Conservation (phyloP, 2,888 invertebrate species). For the Lissonota sp. region DNA sequence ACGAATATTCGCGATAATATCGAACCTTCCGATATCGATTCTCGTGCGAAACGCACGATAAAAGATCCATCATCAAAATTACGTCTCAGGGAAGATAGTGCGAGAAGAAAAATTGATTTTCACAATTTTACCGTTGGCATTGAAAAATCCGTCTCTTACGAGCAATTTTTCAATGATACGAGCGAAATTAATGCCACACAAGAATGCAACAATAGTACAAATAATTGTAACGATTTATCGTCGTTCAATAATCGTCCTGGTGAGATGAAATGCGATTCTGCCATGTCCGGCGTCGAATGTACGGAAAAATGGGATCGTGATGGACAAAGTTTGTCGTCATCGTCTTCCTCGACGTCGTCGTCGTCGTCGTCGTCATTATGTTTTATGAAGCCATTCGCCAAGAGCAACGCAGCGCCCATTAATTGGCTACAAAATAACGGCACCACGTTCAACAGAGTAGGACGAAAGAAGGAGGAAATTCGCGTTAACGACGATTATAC, state of each 20-base stretch:
- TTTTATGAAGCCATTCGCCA: background rate
- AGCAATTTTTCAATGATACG: constrained; percentile 47
- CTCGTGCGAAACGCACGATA: too few relatives aligned
- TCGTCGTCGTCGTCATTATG: too few relatives aligned
- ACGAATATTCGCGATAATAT: constrained; percentile 42
- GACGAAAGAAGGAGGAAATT: constrained; percentile 48
- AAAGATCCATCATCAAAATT: constrained; percentile 7
- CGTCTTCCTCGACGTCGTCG: too few relatives aligned
- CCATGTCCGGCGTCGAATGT: too few relatives aligned
- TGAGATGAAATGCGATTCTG: too few relatives aligned
- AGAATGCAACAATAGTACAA: constrained; percentile 67
- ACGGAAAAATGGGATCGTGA: too few relatives aligned
- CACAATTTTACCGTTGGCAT: constrained; percentile 56
- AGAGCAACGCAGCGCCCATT: constrained; percentile 51
- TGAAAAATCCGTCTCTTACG: constrained; percentile 38
- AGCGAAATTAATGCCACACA: constrained; percentile 60
- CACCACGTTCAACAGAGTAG: constrained; percentile 47
- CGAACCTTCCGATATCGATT: constrained; percentile 28
- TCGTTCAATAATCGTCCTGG: background rate
- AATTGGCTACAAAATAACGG: constrained; percentile 58
- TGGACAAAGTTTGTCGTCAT: too few relatives aligned
- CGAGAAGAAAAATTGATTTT: constrained; percentile 75
- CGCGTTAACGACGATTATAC: background rate
- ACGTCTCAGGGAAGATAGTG: constrained; percentile 28
- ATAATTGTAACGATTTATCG: background rate